Evolutionary conservation across 2,888 invertebrate genomes (phyloP).

Genomic region (Lepidonotus clava): DNA sequence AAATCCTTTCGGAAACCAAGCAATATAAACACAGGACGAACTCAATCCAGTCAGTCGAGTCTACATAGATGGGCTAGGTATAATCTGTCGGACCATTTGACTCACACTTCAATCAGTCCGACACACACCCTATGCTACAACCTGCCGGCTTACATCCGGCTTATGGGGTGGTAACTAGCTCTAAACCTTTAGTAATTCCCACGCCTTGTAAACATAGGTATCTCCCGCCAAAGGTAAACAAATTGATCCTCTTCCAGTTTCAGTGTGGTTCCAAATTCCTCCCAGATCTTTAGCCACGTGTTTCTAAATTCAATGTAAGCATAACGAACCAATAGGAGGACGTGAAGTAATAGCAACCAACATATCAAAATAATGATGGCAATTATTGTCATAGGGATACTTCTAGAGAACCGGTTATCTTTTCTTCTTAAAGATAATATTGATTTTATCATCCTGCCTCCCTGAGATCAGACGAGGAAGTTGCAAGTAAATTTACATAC

Average conservation of each 20-base stretch:
- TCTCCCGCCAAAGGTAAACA: constrained; percentile 4
- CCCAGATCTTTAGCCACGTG: no score
- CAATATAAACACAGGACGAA: constrained; percentile 22
- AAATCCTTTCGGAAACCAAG: not conserved
- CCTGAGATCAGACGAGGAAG: no score
- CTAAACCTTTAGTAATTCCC: not conserved
- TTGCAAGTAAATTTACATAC: no score
- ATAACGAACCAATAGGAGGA: no score
- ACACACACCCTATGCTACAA: not conserved
- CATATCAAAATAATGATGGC: no score
- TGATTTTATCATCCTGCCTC: no score
- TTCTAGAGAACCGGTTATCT: no score
- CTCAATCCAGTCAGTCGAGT: not conserved
- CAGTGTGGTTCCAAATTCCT: constrained; percentile 7
- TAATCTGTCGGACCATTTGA: constrained; percentile 37
- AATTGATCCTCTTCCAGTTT: constrained; percentile 8
- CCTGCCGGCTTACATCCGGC: not conserved
- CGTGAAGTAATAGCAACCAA: no score
- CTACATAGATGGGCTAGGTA: constrained; percentile 14
- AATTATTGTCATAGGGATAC: no score
- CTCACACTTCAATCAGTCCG: constrained; percentile 7
- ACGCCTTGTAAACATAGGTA: constrained; percentile 29
- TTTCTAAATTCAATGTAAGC: no score
- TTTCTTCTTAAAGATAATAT: no score
- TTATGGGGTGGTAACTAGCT: constrained; percentile 3